Evolutionary conservation across 2,888 invertebrate species (phyloP).

Genomic region (Catocala nupta): DNA sequence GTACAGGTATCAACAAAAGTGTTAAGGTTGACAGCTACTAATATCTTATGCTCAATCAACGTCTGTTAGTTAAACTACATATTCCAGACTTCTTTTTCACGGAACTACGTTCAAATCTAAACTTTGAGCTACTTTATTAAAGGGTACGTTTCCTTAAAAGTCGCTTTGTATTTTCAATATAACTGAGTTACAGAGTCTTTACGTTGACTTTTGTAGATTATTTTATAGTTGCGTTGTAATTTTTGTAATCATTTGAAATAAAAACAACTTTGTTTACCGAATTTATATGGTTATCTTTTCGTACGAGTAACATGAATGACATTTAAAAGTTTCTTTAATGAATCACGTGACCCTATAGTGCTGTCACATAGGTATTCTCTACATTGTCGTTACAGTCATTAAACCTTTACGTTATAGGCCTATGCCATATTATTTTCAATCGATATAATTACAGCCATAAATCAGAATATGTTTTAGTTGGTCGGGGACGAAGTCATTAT

Average conservation of each 20-base stretch:
- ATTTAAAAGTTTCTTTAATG: neutral
- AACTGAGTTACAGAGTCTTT: slow-evolving; percentile 25
- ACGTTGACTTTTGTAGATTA: slow-evolving; percentile 29
- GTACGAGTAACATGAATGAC: slow-evolving; percentile 11
- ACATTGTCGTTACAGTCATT: slow-evolving; percentile 3
- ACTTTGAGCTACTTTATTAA: neutral
- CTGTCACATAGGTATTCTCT: neutral
- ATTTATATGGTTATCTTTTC: slow-evolving; percentile 11
- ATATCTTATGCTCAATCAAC: slow-evolving; percentile 40
- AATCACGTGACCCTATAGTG: neutral
- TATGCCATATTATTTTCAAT: slow-evolving; percentile 36
- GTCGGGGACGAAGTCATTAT: slow-evolving; percentile 60
- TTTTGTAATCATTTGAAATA: slow-evolving; percentile 29
- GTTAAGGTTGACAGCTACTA: slow-evolving; percentile 28
- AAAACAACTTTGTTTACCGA: slow-evolving; percentile 8
- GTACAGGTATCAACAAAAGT: slow-evolving; percentile 26
- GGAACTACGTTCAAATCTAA: slow-evolving; percentile 10
- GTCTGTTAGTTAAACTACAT: slow-evolving; percentile 33
- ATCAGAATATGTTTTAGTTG: slow-evolving; percentile 46
- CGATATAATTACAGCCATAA: slow-evolving; percentile 43
- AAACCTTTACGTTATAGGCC: slow-evolving; percentile 14
- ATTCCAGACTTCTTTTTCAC: slow-evolving; percentile 36
- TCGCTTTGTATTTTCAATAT: slow-evolving; percentile 9
- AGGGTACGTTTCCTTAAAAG: slow-evolving; percentile 13
- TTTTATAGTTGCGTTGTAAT: slow-evolving; percentile 22